phyloP scores from a whole-genome alignment of 1,140 invertebrate genomes.

The Aphis gossypii region DNA sequence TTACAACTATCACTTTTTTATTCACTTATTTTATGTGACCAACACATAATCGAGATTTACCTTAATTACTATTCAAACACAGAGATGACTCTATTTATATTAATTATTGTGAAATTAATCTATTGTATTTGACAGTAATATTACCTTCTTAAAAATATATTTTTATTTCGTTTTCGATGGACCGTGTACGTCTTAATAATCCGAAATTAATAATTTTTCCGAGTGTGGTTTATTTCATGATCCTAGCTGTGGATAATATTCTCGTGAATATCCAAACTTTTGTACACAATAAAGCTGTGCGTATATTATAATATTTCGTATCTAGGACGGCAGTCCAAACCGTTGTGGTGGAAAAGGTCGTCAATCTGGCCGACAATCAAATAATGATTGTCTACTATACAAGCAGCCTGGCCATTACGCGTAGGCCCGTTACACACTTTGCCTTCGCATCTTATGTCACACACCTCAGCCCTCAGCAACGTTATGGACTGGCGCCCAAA shows the following conservation, averaged over 20 bases:
- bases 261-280: background rate
- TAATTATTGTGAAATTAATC: background rate
- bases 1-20: background rate
- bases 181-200: background rate
- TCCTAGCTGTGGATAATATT: background rate
- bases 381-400: constrained; percentile 27
- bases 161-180: background rate
- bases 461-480: background rate
- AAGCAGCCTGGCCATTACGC: constrained; percentile 16
- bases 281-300: background rate
- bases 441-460: background rate
- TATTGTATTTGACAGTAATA: background rate
- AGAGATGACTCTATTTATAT: background rate
- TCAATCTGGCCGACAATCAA: constrained; percentile 55
- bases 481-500: constrained; percentile 18
- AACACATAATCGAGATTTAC: background rate
- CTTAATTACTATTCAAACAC: background rate
- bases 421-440: constrained; percentile 11
- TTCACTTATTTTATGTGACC: background rate
- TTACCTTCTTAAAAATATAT: background rate
- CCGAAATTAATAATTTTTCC: background rate
- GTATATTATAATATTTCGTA: background rate
- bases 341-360: constrained; percentile 27
- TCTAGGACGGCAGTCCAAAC: constrained; percentile 37
- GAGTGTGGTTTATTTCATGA: no score